These are phyloP conservation scores for Chrysochloris asiatica DNA, from an alignment of 2,113 vertebrate species.

Conservation along the genomic window DNA sequence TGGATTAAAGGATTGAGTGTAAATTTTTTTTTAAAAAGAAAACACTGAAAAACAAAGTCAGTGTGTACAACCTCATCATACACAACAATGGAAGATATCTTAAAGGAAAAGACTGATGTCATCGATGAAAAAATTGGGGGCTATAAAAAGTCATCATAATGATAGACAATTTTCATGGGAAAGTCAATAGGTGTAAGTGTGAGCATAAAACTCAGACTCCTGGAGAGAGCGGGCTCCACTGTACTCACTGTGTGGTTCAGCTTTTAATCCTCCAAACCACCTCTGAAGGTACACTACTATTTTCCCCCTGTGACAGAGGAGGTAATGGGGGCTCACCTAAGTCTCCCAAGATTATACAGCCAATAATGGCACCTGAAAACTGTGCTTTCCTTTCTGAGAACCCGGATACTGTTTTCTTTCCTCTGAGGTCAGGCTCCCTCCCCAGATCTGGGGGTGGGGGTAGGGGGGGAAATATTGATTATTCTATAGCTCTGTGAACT, in stretches of 20 bases:
- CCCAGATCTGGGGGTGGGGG: not conserved
- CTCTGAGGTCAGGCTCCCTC: not conserved
- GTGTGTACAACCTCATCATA: not conserved
- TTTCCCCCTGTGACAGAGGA: not conserved
- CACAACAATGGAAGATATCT: not conserved
- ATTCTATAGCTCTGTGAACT: too few relatives aligned
- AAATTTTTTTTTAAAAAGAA: slow-evolving; percentile 5
- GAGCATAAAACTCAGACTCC: too few relatives aligned
- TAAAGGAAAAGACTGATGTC: not conserved
- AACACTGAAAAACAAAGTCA: not conserved
- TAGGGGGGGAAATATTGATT: too few relatives aligned
- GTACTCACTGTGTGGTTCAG: not conserved
- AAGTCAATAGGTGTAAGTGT: too few relatives aligned
- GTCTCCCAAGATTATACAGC: not conserved
- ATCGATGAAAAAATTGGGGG: not conserved
- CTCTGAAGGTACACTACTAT: not conserved
- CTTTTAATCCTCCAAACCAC: not conserved
- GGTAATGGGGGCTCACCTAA: not conserved
- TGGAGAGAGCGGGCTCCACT: too few relatives aligned
- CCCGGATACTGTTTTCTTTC: too few relatives aligned
- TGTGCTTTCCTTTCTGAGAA: too few relatives aligned
- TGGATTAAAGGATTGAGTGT: not conserved
- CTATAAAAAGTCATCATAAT: not conserved
- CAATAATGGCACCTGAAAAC: too few relatives aligned
- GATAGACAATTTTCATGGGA: not conserved